phyloP scores from a whole-genome alignment of 37 sponge, comb jelly and placozoan genomes.

The Oscarella lobularis region DNA sequence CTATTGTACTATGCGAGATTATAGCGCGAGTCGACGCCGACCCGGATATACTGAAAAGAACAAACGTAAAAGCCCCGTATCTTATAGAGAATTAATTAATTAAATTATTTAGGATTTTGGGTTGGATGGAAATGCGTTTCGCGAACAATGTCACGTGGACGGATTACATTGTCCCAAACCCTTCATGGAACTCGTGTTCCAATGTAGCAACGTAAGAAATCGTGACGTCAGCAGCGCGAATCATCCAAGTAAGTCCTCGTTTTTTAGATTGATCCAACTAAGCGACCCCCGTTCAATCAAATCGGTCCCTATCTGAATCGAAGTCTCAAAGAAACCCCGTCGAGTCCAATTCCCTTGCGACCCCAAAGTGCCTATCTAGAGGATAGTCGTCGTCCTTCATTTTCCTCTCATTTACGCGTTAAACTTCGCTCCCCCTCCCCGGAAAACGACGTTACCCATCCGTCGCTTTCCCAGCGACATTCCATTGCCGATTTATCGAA shows the following conservation, averaged over 20 bases:
- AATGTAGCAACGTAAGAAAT: conserved; percentile 34
- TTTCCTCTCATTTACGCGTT: no score
- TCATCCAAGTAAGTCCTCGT: neutral
- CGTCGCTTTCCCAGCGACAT: no score
- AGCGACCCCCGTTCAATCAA: neutral
- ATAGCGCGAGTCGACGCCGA: conserved; percentile 1
- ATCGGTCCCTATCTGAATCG: neutral
- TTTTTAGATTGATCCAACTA: neutral
- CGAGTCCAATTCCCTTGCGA: no score
- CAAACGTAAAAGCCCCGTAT: neutral
- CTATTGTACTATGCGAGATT: neutral
- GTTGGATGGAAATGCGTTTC: conserved; percentile 32
- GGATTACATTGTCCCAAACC: conserved; percentile 26
- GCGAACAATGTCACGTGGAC: conserved; percentile 9
- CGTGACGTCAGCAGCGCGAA: neutral
- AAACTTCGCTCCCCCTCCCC: no score
- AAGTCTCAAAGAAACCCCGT: no score
- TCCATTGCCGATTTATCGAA: no score
- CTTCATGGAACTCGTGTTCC: conserved; percentile 46
- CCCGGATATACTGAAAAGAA: neutral
- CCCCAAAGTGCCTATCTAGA: neutral
- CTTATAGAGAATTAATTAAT: no score
- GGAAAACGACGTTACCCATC: no score
- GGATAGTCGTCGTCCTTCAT: neutral
- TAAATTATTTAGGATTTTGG: conserved; percentile 41